Conservation (phyloP, 2,113 vertebrate genomes). For the Conger conger region DNA sequence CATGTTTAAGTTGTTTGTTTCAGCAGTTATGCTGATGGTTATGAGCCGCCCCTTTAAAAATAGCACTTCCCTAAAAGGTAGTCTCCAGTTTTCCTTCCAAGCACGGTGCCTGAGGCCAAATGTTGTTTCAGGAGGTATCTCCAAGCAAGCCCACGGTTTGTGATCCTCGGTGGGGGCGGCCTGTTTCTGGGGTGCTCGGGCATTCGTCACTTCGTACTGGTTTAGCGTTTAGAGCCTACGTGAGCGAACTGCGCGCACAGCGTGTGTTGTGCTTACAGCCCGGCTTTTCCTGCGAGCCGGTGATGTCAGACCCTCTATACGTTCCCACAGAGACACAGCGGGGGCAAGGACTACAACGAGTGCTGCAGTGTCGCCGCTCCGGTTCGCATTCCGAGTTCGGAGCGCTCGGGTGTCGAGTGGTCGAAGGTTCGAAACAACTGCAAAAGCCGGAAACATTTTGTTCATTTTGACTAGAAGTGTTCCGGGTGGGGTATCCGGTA, state of each 20-base stretch:
- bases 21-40: too few relatives aligned
- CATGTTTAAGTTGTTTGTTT: too few relatives aligned
- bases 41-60: background rate
- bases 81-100: background rate
- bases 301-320: background rate
- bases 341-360: background rate
- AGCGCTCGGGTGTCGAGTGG: background rate
- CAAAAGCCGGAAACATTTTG: too few relatives aligned
- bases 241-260: background rate
- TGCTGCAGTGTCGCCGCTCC: background rate
- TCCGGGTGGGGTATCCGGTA: too few relatives aligned
- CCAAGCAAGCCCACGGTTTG: too few relatives aligned
- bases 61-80: slow-evolving; percentile 15
- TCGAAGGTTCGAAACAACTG: background rate
- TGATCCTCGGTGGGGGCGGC: too few relatives aligned
- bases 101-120: background rate
- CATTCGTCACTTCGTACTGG: background rate
- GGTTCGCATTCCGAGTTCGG: background rate
- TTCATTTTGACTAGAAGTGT: too few relatives aligned
- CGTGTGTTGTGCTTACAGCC: background rate
- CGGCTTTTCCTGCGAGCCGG: background rate
- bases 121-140: too few relatives aligned
- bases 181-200: background rate
- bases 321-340: background rate
- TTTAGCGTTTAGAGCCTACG: background rate